These are phyloP conservation scores for Borostomias antarcticus DNA, from an alignment of 2,797 vertebrate species.

Conservation along the genomic window DNA sequence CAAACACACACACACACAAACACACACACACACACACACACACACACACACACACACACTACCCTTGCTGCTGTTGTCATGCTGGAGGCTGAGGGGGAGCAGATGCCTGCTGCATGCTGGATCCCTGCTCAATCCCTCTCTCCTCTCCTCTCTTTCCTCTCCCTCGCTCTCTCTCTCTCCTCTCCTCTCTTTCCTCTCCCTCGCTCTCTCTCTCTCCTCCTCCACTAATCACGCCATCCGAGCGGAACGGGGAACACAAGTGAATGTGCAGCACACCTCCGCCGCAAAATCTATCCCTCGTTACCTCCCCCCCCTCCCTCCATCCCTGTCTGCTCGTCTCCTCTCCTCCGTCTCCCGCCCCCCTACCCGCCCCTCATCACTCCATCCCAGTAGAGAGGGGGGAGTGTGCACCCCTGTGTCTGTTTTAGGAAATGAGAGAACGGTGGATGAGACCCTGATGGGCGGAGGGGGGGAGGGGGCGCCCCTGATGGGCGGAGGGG, in stretches of 20 bases:
- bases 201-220: not conserved
- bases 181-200: conserved; percentile 14
- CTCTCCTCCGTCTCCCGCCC: not conserved
- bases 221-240: conserved; percentile 41
- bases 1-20: not conserved
- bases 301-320: not conserved
- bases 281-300: conserved; percentile 7
- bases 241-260: conserved; percentile 19
- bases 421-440: conserved; percentile 40
- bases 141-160: conserved; percentile 1
- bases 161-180: not conserved
- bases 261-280: conserved; percentile 32
- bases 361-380: conserved; percentile 34
- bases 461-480: conserved; percentile 2
- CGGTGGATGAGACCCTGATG: conserved; percentile 23
- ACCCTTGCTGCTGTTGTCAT: not conserved
- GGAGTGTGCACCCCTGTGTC: conserved; percentile 3
- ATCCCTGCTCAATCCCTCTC: not conserved
- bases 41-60: too few relatives aligned
- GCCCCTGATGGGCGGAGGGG: too few relatives aligned
- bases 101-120: not conserved
- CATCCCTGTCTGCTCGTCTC: too few relatives aligned
- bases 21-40: not conserved
- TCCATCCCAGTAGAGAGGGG: conserved; percentile 20
- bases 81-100: not conserved